These are phyloP conservation scores for Neomorphus geoffroyi DNA, from an alignment of 2,797 vertebrate genomes.

Conservation along the genomic window DNA sequence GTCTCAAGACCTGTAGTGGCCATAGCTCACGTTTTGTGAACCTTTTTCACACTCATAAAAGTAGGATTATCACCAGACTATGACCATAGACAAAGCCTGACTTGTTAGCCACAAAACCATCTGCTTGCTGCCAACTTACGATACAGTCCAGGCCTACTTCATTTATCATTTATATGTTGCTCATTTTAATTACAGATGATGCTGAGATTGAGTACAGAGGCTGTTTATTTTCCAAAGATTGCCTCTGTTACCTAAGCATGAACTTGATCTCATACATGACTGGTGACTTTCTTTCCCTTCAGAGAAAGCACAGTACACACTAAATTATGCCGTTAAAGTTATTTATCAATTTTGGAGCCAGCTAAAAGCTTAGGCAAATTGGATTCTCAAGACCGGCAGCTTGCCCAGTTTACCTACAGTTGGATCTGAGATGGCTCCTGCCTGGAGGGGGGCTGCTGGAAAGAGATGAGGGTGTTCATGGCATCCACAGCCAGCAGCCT, in stretches of 20 bases:
- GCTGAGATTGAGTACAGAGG: neutral
- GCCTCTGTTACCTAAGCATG: neutral
- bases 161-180: neutral
- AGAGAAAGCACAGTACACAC: neutral
- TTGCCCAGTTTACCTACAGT: accelerated
- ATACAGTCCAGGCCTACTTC: neutral
- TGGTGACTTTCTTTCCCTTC: neutral
- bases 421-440: neutral
- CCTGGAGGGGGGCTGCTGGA: neutral
- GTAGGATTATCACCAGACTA: neutral
- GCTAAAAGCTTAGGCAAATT: neutral
- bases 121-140: neutral
- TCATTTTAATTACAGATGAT: neutral
- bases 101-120: neutral
- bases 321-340: neutral
- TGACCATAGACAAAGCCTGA: neutral
- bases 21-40: neutral
- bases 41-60: neutral
- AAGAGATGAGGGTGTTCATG: neutral
- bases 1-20: neutral
- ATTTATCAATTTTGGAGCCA: neutral
- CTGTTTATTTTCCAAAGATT: neutral
- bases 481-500: neutral
- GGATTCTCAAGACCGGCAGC: neutral
- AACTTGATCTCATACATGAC: neutral